Base-by-base conservation (phyloP, 1,140 invertebrate species). In the Rhyacophila brunnea region DNA sequence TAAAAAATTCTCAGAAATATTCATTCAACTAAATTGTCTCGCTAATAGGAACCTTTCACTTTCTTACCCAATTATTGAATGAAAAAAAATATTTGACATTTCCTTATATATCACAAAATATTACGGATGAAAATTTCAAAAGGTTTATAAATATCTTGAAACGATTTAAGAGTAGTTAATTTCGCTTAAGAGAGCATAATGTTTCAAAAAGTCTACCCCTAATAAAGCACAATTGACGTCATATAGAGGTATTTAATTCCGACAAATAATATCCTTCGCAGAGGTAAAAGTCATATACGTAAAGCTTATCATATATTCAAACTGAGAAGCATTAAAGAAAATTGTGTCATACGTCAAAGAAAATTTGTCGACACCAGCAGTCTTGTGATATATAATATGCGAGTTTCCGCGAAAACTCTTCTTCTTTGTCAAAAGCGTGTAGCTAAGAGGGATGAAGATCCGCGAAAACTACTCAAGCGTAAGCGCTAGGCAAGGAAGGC, bases 381-480 rank as follows among this genome's bases (percentile, higher is more conserved):
- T 42, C 17, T 42, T 18, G 13, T 18, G 40, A 14, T 42, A 42
- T 18, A 18, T 42, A 42, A 42, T 42, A 18, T 13, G 13, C 3
- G 40, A 28, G 23, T 28, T 28, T 28, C 23, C 3, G 23, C 23
- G 23, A 28, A 28, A 28, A 28, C 23, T 28, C 23, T 28, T 28
- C 23, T 28, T 3, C 23, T 28, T 28, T 28, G 23, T 28, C 23
- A 28, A 28, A 28, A 9, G 9, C 23, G 23, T 28, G 23, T 13
- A 40, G n/a, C 38, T 15, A 40, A 40, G 38, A 13, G 11, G 38
- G 38, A 40, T 40, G 38, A 40, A 40, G 38, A 40, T n/a, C 38
- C 38, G 11, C 11, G n/a, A 15, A 40, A 40, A 40, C 38, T 40
- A 40, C 38, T 40, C n/a, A 40, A 40, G 38, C 38, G 15, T 40